These are phyloP conservation scores for Riptortus pedestris DNA, from an alignment of 1,140 invertebrate species.

Conservation along the genomic window DNA sequence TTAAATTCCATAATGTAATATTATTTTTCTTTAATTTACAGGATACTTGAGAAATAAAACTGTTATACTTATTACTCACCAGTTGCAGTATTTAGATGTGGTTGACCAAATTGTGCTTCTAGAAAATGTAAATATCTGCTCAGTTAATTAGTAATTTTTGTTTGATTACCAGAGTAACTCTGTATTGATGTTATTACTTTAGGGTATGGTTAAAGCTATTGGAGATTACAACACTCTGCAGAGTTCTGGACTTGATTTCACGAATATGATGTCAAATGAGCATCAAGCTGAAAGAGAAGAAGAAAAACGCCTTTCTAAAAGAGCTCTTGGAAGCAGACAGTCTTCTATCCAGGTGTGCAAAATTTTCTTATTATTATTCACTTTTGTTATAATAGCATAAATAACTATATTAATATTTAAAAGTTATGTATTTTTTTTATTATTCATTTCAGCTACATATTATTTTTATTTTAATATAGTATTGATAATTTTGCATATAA, in stretches of 20 bases:
- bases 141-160: background rate
- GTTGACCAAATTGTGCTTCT: constrained; percentile 68
- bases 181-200: background rate
- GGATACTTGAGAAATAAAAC: constrained; percentile 50
- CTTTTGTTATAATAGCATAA: too few species aligned
- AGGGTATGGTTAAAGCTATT: background rate
- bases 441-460: too few species aligned
- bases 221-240: background rate
- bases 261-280: constrained; percentile 1
- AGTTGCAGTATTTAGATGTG: constrained; percentile 64
- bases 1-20: too few species aligned
- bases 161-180: background rate
- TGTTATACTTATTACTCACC: constrained; percentile 71
- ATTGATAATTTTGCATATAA: too few species aligned
- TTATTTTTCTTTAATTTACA: constrained; percentile 25
- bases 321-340: constrained; percentile 11
- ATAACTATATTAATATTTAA: too few species aligned
- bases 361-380: background rate
- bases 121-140: constrained; percentile 47
- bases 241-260: constrained; percentile 4
- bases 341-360: constrained; percentile 1
- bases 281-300: background rate
- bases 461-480: too few species aligned
- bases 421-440: too few species aligned
- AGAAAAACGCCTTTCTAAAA: background rate